A percentile compares a stretch with the other conserved stretches of the same genome.
Evolutionary conservation across 2,888 invertebrate genomes (phyloP).

Genomic region (Leistus spinibarbis): DNA sequence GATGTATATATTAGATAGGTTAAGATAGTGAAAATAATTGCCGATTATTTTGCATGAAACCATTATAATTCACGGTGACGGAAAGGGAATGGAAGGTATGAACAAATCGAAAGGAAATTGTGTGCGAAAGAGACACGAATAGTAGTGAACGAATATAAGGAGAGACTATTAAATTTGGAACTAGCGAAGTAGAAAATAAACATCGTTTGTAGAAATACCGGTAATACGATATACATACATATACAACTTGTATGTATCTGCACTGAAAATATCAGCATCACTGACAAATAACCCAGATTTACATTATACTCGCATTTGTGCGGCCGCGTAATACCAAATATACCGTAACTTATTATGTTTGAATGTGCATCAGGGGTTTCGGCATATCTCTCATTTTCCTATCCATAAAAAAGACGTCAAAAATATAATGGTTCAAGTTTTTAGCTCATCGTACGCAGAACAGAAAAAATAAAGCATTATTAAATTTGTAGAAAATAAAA

Average conservation of each 20-base stretch:
- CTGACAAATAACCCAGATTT: no score
- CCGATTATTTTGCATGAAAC: neutral
- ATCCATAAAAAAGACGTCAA: no score
- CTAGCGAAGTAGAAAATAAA: slow-evolving; percentile 13
- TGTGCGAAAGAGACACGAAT: neutral
- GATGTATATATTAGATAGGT: neutral
- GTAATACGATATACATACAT: slow-evolving; percentile 8
- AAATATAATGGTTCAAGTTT: no score
- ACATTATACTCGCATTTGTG: neutral
- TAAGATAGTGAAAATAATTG: neutral
- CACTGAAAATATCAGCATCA: neutral
- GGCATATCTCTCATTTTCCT: no score
- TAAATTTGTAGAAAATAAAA: no score
- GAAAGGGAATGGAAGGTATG: neutral
- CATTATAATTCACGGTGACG: neutral
- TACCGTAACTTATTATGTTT: neutral
- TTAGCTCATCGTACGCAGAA: no score
- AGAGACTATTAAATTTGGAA: slow-evolving; percentile 11
- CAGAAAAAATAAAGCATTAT: no score
- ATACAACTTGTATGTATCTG: neutral
- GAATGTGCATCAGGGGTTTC: no score
- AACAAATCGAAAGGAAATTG: neutral
- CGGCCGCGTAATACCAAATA: neutral
- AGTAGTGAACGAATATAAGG: neutral
- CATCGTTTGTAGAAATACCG: slow-evolving; percentile 2